Evolutionary conservation across 1,140 invertebrate genomes (phyloP), one percentile per base, ranked within the genome.

Genomic region (Drosophila subpulchrella): DNA sequence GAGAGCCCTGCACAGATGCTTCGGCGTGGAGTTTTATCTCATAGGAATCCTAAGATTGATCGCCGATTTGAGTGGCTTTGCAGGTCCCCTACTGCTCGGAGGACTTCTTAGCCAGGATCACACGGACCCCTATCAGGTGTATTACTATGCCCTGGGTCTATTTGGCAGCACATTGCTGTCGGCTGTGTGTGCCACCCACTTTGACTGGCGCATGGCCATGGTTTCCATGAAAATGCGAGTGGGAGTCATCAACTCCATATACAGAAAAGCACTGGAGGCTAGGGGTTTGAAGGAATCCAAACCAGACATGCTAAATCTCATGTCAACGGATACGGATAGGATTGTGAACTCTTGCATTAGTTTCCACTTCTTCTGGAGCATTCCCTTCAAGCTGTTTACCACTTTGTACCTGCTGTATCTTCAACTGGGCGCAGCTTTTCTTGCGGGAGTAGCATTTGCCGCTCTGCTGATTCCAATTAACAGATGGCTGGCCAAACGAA

Each of bases 351-450:
- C 98, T 41, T 98, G 97, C 93, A 96, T 97, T 0, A 98, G 97
- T 93, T 98, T 99, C 92, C 98, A 99, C 93, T 95, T 97, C 13
- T 94, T 99, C 75, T 99, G 99, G 98, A 98, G 97, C 92, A 96
- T 99, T 88, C 98, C 98, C 1, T 90, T 88, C 12, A 78, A 98
- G 96, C 92, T 98, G 46, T 93, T 94, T 20, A 95, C 98, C 12
- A 96, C 96, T 12, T 91, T 98, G 32, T 97, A 96, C 91, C 94
- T 98, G 58, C 93, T 98, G 1, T 96, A 98, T 86, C 93, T 93
- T 71, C 97, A 99, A 95, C 95, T 99, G 75, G 98, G 98, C 5
- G 90, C 97, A 38, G 96, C 98, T 4, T 99, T 98, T 91, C 90
- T 99, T 30, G 96, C 97, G 51, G 99, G 98, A 6, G 93, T 99